phyloP scores from a whole-genome alignment of 2,113 vertebrate species.

The Suncus etruscus region DNA sequence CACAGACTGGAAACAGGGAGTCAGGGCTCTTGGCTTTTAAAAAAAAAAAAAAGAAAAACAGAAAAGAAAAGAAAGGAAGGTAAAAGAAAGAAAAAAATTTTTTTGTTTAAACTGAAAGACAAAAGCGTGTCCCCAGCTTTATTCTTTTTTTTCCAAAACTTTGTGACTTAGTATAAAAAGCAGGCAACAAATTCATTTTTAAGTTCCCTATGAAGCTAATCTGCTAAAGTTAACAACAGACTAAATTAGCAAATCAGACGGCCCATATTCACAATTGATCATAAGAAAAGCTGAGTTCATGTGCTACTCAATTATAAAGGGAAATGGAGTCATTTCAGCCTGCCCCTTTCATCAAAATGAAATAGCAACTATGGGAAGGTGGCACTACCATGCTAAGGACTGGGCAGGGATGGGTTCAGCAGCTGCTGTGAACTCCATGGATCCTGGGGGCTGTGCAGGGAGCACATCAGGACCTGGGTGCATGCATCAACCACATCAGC shows the following conservation, averaged over 20 bases:
- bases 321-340: background rate
- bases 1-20: slow-evolving; percentile 83
- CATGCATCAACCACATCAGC: background rate
- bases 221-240: slow-evolving; percentile 56
- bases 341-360: slow-evolving; percentile 24
- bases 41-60: slow-evolving; percentile 20
- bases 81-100: too few species aligned
- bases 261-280: slow-evolving; percentile 37
- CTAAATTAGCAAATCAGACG: background rate
- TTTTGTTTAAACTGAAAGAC: slow-evolving; percentile 78
- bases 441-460: too few species aligned
- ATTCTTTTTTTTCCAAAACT: slow-evolving; percentile 71
- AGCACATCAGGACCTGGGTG: background rate
- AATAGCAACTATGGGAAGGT: slow-evolving; percentile 36
- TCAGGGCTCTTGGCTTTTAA: slow-evolving; percentile 60
- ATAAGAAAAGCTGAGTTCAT: slow-evolving; percentile 27
- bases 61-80: too few species aligned
- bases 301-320: background rate
- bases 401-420: slow-evolving; percentile 42
- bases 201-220: slow-evolving; percentile 60
- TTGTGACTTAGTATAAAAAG: slow-evolving; percentile 61
- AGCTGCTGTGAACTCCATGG: background rate
- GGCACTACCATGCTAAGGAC: background rate
- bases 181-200: slow-evolving; percentile 69
- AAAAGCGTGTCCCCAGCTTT: slow-evolving; percentile 79